Percentiles rank a stretch among this genome's conserved stretches.
phyloP scores from a whole-genome alignment of 1,140 invertebrate species.

The Forficula auricularia region DNA sequence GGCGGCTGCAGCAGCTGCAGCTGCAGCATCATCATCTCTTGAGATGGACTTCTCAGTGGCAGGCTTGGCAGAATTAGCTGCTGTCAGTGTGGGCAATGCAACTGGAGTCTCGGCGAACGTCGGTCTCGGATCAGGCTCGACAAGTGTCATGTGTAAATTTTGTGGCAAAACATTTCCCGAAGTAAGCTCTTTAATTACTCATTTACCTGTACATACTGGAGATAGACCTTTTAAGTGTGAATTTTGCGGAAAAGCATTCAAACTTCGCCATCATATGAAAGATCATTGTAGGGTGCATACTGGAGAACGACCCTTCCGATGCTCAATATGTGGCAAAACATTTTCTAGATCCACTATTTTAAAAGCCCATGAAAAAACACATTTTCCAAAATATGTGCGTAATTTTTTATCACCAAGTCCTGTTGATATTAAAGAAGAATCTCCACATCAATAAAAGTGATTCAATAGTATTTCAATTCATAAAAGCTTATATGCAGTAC shows the following conservation, averaged over 20 bases:
- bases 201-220: conserved; percentile 72
- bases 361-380: conserved; percentile 80
- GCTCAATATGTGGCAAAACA: conserved; percentile 71
- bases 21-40: conserved; percentile 26
- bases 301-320: conserved; percentile 74
- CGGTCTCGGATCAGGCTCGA: conserved; percentile 8
- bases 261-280: conserved; percentile 79
- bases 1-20: conserved; percentile 23
- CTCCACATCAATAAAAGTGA: conserved; percentile 23
- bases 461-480: too few species aligned
- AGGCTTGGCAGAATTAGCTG: conserved; percentile 12
- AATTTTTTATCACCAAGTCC: conserved; percentile 71
- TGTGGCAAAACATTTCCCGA: conserved; percentile 79
- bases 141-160: conserved; percentile 69
- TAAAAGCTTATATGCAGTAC: too few species aligned
- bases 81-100: conserved; percentile 9
- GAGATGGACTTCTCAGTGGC: conserved; percentile 24
- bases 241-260: conserved; percentile 79
- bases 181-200: conserved; percentile 65
- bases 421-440: conserved; percentile 51
- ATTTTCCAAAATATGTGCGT: conserved; percentile 72
- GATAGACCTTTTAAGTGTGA: conserved; percentile 79
- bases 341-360: conserved; percentile 76
- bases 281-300: conserved; percentile 82
- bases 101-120: conserved; percentile 8